phyloP scores from a whole-genome alignment of 2,113 vertebrate genomes.

The Leuciscus idus region DNA sequence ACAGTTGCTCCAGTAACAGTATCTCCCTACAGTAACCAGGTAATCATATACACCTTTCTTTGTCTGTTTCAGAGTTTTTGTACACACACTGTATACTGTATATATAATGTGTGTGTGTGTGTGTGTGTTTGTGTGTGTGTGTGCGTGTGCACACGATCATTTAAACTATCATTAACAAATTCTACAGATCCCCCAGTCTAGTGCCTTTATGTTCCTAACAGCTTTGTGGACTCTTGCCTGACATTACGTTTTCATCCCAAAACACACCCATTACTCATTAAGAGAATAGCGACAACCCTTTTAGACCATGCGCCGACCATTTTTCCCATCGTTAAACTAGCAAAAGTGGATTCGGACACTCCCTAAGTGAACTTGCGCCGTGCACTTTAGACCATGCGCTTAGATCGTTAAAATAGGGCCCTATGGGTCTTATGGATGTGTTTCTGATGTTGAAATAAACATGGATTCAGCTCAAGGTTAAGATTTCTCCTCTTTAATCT shows the following conservation, averaged over 20 bases:
- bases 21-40: constrained; percentile 57
- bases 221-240: not conserved
- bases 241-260: not conserved
- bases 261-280: too few relatives aligned
- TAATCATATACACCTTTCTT: constrained; percentile 38
- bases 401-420: too few relatives aligned
- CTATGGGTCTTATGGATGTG: not conserved
- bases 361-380: too few relatives aligned
- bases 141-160: not conserved
- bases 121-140: too few relatives aligned
- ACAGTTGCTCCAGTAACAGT: constrained; percentile 65
- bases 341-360: too few relatives aligned
- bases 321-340: too few relatives aligned
- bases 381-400: too few relatives aligned
- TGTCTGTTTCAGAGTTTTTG: not conserved
- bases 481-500: not conserved
- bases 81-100: too few relatives aligned
- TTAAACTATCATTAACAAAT: not conserved
- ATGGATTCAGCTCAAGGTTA: not conserved
- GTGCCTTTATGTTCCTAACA: not conserved
- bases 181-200: not conserved
- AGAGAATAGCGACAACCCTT: too few relatives aligned
- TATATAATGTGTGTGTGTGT: too few relatives aligned
- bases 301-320: too few relatives aligned
- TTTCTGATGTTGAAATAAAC: not conserved